Evolutionary conservation across 1,140 invertebrate genomes (phyloP).

Genomic region (Pentalonia nigronervosa): DNA sequence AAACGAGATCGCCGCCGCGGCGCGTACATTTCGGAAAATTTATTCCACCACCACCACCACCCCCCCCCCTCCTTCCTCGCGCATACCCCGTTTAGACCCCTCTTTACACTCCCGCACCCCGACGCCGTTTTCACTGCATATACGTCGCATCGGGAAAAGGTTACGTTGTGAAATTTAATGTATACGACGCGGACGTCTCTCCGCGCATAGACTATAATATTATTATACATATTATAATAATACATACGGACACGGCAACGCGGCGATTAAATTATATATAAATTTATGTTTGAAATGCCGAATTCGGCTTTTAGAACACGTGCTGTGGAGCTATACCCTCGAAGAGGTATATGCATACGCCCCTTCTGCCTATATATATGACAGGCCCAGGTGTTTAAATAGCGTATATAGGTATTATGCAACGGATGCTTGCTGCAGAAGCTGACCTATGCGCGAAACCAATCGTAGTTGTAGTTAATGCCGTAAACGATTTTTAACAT

Average conservation of each 20-base stretch:
- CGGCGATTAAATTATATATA: background rate
- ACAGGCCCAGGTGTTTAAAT: too few relatives aligned
- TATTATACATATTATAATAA: too few relatives aligned
- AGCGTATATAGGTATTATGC: too few relatives aligned
- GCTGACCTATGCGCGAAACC: too few relatives aligned
- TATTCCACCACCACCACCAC: background rate
- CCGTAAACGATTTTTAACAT: background rate
- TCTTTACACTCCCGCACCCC: too few relatives aligned
- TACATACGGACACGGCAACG: background rate
- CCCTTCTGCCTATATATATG: too few relatives aligned
- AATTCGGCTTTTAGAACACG: background rate
- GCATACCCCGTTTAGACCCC: background rate
- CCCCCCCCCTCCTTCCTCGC: background rate
- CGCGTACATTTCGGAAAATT: background rate
- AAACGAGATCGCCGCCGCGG: background rate
- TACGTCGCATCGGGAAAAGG: background rate
- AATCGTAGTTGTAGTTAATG: background rate
- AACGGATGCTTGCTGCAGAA: too few relatives aligned
- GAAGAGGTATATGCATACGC: too few relatives aligned
- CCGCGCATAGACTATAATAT: too few relatives aligned
- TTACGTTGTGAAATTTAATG: background rate
- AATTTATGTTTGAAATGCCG: background rate
- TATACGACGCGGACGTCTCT: too few relatives aligned
- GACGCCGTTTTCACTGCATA: background rate
- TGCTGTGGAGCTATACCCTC: too few relatives aligned